These are phyloP conservation scores for Rutilus rutilus DNA, from an alignment of 2,113 vertebrate genomes.

Conservation along the genomic window DNA sequence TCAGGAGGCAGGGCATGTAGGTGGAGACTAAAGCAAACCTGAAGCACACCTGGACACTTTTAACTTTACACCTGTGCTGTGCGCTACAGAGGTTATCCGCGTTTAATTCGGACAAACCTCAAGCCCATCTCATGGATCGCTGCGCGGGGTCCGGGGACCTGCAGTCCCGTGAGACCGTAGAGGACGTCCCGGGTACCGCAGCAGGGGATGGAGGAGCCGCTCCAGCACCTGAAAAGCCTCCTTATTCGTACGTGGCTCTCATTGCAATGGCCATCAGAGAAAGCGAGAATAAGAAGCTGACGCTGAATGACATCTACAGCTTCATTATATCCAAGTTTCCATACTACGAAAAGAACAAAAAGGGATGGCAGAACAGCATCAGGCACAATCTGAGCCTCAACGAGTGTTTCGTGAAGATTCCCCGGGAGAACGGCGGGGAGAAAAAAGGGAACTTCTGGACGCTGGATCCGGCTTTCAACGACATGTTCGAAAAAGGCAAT, in stretches of 20 bases:
- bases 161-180: constrained; percentile 7
- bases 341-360: constrained; percentile 76
- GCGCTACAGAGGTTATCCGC: neutral
- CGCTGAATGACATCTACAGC: constrained; percentile 81
- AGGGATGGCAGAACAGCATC: constrained; percentile 84
- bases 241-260: constrained; percentile 82
- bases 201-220: neutral
- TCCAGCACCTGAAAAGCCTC: constrained; percentile 70
- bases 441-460: constrained; percentile 79
- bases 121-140: constrained; percentile 2
- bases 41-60: constrained; percentile 53
- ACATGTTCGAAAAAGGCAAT: constrained; percentile 80
- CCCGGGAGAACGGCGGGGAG: constrained; percentile 62
- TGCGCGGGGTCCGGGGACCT: neutral
- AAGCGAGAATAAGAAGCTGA: constrained; percentile 73
- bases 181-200: neutral
- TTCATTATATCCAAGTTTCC: constrained; percentile 80
- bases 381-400: constrained; percentile 85
- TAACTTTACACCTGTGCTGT: neutral
- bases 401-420: constrained; percentile 81
- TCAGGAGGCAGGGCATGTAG: constrained; percentile 52
- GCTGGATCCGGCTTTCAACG: constrained; percentile 78
- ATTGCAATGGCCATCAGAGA: constrained; percentile 84
- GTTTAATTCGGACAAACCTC: neutral
- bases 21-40: constrained; percentile 26